Conservation (phyloP, 2,113 vertebrate genomes). For the Mugil cephalus region DNA sequence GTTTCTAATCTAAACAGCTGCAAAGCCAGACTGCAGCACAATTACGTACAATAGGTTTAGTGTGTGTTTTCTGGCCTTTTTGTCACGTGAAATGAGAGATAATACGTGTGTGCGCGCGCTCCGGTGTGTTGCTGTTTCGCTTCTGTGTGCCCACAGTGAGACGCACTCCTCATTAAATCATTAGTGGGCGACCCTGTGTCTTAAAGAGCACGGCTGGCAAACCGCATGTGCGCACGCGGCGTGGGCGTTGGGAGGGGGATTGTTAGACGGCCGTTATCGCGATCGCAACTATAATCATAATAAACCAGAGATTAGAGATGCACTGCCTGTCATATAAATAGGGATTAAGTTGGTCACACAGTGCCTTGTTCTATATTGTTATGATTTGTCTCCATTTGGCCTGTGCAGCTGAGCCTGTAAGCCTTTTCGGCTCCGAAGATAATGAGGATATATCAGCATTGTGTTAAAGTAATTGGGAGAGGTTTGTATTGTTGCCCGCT, state of each 20-base stretch:
- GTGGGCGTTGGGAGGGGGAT: constrained; percentile 34
- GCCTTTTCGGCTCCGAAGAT: constrained; percentile 67
- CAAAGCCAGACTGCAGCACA: background rate
- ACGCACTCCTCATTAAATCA: constrained; percentile 57
- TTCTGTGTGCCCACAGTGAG: constrained; percentile 2
- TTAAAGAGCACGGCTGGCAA: constrained; percentile 33
- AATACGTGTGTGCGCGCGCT: constrained; percentile 6
- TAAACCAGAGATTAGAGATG: constrained; percentile 73
- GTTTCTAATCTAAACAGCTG: constrained; percentile 21
- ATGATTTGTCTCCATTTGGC: constrained; percentile 79
- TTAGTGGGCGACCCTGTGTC: constrained; percentile 45
- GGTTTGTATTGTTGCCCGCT: constrained; percentile 63
- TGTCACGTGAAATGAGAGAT: constrained; percentile 32
- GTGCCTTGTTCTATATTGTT: constrained; percentile 70
- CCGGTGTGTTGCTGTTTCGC: constrained; percentile 13
- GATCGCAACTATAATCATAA: constrained; percentile 69
- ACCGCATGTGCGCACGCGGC: constrained; percentile 9
- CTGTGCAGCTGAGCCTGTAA: constrained; percentile 74
- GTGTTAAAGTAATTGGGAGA: constrained; percentile 74
- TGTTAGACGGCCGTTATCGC: constrained; percentile 60
- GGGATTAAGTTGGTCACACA: constrained; percentile 76
- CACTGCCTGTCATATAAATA: constrained; percentile 70
- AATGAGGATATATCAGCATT: constrained; percentile 78
- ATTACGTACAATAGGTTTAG: constrained; percentile 20
- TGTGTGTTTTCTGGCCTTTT: constrained; percentile 20